Conservation (phyloP, 2,888 invertebrate genomes). For the Torymus auratus region DNA sequence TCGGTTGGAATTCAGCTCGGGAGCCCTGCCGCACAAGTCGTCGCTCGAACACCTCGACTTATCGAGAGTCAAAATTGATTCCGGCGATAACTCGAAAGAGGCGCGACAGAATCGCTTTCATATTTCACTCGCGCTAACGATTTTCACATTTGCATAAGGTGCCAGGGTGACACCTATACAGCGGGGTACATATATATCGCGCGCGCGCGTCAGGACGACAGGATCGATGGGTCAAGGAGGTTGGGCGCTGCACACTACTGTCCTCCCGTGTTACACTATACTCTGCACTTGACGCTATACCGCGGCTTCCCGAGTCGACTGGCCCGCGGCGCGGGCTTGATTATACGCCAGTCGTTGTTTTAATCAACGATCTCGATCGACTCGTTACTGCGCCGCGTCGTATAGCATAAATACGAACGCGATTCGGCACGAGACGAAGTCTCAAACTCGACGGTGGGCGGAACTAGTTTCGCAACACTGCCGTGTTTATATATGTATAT, state of each 20-base stretch:
- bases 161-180: background rate
- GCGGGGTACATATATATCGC: too few species aligned
- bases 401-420: too few species aligned
- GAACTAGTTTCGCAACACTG: background rate
- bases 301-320: too few species aligned
- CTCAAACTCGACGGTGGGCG: too few species aligned
- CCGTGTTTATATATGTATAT: background rate
- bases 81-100: conserved; percentile 10
- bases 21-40: too few species aligned
- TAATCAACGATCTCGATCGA: conserved; percentile 63
- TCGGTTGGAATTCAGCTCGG: too few species aligned
- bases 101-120: conserved; percentile 39
- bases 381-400: conserved; percentile 33
- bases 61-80: conserved; percentile 27
- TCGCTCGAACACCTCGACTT: background rate
- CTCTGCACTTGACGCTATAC: too few species aligned
- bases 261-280: too few species aligned
- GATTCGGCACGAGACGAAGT: too few species aligned
- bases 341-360: conserved; percentile 57
- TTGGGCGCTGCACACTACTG: background rate
- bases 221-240: conserved; percentile 53
- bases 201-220: background rate
- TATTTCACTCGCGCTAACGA: conserved; percentile 44
- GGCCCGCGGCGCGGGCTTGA: conserved; percentile 16
- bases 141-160: conserved; percentile 23